phyloP scores from a whole-genome alignment of 2,888 invertebrate genomes.

The Ernsta delagoae region DNA sequence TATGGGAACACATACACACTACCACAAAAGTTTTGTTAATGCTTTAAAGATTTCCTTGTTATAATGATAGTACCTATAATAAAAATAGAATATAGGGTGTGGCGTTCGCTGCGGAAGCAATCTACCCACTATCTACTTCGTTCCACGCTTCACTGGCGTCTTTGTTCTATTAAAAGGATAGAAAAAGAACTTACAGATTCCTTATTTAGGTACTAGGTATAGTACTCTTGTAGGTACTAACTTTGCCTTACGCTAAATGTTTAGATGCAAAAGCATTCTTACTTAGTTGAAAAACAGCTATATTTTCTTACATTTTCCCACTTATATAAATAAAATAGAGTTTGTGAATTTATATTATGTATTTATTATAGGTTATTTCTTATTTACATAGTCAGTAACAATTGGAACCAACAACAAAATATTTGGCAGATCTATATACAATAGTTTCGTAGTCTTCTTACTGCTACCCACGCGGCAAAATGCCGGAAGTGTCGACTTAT shows the following conservation, averaged over 20 bases:
- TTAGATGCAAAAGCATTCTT: neutral
- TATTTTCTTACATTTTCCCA: no score
- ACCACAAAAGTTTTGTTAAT: no score
- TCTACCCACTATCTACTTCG: neutral
- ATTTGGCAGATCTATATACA: conserved; percentile 6
- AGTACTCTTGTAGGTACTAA: no score
- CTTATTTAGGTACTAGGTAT: neutral
- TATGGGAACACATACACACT: no score
- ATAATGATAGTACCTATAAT: neutral
- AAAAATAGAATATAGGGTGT: neutral
- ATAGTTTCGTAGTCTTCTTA: neutral
- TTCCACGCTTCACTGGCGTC: conserved; percentile 2
- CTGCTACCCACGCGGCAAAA: conserved; percentile 16
- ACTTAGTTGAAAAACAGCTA: no score
- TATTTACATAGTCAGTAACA: neutral
- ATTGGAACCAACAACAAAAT: conserved; percentile 2
- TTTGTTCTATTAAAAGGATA: conserved; percentile 7
- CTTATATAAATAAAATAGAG: no score
- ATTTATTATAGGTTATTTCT: no score
- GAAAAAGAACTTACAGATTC: neutral
- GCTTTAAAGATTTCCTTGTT: neutral
- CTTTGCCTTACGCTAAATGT: no score
- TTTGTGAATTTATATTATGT: no score
- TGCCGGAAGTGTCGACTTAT: conserved; percentile 14
- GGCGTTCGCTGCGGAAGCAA: conserved; percentile 6